Conservation (phyloP, 2,888 invertebrate species). For the Sycophila texana region DNA sequence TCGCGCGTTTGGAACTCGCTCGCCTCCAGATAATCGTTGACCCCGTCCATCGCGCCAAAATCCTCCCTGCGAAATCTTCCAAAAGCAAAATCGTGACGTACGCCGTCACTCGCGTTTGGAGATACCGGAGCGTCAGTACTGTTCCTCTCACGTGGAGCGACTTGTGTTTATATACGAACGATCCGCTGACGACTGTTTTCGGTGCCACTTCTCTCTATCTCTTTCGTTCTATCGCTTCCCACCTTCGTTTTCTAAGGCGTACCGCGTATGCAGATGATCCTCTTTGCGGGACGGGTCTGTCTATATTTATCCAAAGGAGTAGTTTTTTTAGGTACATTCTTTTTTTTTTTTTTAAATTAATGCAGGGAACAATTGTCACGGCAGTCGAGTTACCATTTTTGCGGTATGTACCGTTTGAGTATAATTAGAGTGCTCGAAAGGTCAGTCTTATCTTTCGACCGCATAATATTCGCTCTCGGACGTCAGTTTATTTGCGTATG, state of each 20-base stretch:
- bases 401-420: no score
- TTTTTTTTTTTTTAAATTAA: no score
- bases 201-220: constrained; percentile 49
- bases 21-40: constrained; percentile 79
- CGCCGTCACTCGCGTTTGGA: no score
- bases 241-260: constrained; percentile 36
- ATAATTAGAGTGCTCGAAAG: constrained; percentile 12
- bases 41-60: constrained; percentile 64
- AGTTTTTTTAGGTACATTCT: no score
- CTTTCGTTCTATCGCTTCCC: constrained; percentile 48
- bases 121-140: constrained; percentile 6
- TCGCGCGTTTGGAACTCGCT: constrained; percentile 84
- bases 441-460: constrained; percentile 68
- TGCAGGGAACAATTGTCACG: no score
- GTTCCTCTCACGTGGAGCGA: constrained; percentile 35
- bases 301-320: no score
- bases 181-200: constrained; percentile 48
- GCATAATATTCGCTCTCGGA: constrained; percentile 71
- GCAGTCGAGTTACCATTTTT: no score
- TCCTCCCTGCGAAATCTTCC: background rate
- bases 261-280: no score
- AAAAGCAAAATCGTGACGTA: no score
- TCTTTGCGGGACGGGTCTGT: no score
- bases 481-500: constrained; percentile 71
- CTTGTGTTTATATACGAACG: constrained; percentile 52